These are phyloP conservation scores for Chrysaora quinquecirrha DNA, from an alignment of 30 jellyfish, hydroid and myxozoan genomes.

Conservation along the genomic window DNA sequence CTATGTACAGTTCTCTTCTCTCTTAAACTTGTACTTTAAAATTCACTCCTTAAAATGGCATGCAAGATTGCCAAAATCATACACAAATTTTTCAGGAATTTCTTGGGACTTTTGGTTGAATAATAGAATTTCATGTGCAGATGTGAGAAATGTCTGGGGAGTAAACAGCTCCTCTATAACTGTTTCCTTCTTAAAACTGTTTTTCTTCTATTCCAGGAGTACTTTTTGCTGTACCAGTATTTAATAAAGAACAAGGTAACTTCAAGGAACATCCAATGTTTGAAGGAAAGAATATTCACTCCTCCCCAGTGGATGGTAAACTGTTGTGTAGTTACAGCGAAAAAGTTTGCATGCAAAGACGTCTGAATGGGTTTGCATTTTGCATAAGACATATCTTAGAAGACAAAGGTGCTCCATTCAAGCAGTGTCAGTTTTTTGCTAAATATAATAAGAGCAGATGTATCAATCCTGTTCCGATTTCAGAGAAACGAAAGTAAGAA, in stretches of 20 bases:
- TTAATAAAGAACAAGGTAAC: not conserved
- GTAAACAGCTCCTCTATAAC: not conserved
- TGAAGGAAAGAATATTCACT: conserved; percentile 93
- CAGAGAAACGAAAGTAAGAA: conserved; percentile 84
- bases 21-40: no score
- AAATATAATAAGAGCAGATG: conserved; percentile 88
- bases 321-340: conserved; percentile 90
- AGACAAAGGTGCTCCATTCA: conserved; percentile 92
- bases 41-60: no score
- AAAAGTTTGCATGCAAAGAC: conserved; percentile 93
- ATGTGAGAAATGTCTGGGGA: no score
- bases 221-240: not conserved
- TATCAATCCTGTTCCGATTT: conserved; percentile 94
- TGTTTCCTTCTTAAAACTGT: not conserved
- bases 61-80: no score
- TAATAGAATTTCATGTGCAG: no score
- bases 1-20: no score
- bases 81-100: no score
- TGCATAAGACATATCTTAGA: conserved; percentile 97
- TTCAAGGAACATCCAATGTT: conserved; percentile 65
- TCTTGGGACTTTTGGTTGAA: no score
- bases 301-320: conserved; percentile 97
- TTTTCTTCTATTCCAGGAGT: not conserved
- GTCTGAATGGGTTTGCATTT: conserved; percentile 94
- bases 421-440: conserved; percentile 87